Conservation (phyloP, 2,888 invertebrate species). For the Neoitamus cyanurus region DNA sequence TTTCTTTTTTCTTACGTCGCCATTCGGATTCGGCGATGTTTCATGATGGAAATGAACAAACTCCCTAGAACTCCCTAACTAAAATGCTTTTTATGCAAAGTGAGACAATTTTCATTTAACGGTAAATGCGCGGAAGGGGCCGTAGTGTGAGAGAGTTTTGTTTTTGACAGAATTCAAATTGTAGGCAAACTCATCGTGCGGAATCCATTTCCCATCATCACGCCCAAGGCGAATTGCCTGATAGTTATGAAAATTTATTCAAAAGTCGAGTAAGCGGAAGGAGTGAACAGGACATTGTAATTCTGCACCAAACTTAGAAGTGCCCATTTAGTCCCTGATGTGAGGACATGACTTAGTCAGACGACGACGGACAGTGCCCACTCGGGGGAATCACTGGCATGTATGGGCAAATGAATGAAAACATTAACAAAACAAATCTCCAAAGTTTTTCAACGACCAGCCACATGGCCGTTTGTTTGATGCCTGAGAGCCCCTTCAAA, state of each 20-base stretch:
- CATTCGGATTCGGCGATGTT: background rate
- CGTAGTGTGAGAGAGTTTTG: background rate
- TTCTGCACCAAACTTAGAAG: background rate
- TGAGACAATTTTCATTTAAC: background rate
- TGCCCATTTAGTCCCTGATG: background rate
- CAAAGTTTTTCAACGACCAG: background rate
- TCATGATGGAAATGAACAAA: background rate
- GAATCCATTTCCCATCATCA: background rate
- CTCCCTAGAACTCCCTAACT: background rate
- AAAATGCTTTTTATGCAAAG: background rate
- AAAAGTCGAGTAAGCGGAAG: background rate
- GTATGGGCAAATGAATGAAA: background rate
- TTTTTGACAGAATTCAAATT: background rate
- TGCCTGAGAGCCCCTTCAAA: background rate
- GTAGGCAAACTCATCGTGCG: background rate
- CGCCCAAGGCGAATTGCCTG: background rate
- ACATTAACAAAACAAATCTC: background rate
- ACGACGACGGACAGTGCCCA: background rate
- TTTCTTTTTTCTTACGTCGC: background rate
- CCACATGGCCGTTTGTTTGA: background rate
- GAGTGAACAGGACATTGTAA: background rate
- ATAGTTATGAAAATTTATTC: constrained; percentile 5
- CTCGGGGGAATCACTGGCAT: background rate
- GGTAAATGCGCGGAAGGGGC: background rate
- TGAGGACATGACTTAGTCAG: background rate